These are phyloP conservation scores for Condylura cristata DNA, from an alignment of 2,113 vertebrate species.

Conservation along the genomic window DNA sequence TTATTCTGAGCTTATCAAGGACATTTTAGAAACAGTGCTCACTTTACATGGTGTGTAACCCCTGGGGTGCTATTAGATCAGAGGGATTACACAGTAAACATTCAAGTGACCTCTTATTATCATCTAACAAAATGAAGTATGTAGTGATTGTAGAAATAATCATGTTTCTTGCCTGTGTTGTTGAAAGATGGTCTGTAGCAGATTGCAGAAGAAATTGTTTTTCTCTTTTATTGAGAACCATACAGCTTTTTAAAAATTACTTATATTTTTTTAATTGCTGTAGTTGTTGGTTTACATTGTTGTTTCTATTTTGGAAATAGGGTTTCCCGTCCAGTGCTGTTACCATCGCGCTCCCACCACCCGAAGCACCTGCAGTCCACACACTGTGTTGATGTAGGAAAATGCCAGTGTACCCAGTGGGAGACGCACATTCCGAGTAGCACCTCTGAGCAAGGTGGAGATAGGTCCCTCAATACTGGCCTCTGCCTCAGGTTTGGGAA, in stretches of 20 bases:
- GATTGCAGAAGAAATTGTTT: not conserved
- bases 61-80: not conserved
- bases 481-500: not conserved
- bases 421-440: not conserved
- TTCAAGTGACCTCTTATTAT: not conserved
- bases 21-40: constrained; percentile 36
- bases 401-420: not conserved
- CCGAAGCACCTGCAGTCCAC: no score
- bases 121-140: not conserved
- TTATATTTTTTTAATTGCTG: no score
- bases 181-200: not conserved
- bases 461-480: not conserved
- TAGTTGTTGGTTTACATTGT: no score
- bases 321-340: no score
- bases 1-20: not conserved
- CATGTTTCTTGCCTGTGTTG: not conserved
- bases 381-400: not conserved
- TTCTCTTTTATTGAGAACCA: not conserved
- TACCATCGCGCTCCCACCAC: no score
- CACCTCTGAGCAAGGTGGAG: not conserved
- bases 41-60: not conserved
- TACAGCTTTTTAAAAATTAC: not conserved
- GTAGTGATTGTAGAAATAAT: not conserved
- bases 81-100: not conserved
- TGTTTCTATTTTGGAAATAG: no score